Evolutionary conservation across 2,113 vertebrate genomes (phyloP).

Genomic region (Eolophus roseicapilla): DNA sequence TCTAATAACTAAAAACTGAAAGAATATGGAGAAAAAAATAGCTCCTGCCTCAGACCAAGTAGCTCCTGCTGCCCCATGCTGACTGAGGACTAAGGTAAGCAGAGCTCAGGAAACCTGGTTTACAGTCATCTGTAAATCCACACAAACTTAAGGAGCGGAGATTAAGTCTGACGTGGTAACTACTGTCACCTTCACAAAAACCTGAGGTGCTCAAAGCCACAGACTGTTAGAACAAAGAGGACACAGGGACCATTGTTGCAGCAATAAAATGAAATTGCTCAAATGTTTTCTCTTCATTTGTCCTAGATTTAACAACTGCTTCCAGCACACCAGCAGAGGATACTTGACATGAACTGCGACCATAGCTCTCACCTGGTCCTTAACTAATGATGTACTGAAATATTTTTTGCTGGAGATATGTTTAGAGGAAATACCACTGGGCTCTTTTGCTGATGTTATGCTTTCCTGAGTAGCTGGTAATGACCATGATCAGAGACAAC

Average conservation of each 20-base stretch:
- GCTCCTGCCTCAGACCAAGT: neutral
- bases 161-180: neutral
- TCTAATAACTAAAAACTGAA: neutral
- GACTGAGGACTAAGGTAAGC: neutral
- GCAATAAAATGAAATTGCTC: neutral
- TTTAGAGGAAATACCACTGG: neutral
- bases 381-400: neutral
- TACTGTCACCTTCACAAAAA: neutral
- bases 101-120: neutral
- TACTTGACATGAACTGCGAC: neutral
- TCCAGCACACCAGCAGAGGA: neutral
- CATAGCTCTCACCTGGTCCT: neutral
- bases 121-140: neutral
- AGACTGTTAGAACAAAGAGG: neutral
- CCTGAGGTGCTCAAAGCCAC: neutral
- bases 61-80: neutral
- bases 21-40: neutral
- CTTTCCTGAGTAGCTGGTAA: neutral
- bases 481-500: neutral
- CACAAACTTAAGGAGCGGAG: neutral
- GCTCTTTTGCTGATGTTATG: neutral
- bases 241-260: neutral
- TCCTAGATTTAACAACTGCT: neutral
- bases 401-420: neutral
- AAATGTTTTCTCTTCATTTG: neutral